phyloP scores from a whole-genome alignment of 2,888 invertebrate genomes.

The Biston betularia region DNA sequence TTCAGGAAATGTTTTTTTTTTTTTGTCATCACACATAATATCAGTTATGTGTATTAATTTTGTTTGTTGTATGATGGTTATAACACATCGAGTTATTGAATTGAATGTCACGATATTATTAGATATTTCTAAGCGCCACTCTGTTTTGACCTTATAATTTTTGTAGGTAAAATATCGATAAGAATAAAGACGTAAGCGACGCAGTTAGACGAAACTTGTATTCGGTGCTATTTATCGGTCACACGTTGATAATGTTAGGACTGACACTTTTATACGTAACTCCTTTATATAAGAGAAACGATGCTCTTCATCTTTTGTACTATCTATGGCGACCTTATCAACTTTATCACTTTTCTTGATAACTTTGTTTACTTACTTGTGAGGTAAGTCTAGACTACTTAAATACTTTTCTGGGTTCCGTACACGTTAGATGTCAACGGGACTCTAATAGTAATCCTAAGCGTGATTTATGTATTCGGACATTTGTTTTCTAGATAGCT shows the following conservation, averaged over 20 bases:
- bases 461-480: too few relatives aligned
- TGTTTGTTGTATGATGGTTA: background rate
- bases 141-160: too few relatives aligned
- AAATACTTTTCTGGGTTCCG: background rate
- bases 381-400: slow-evolving; percentile 16
- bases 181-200: background rate
- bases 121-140: too few relatives aligned
- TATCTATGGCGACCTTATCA: slow-evolving; percentile 24
- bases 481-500: too few relatives aligned
- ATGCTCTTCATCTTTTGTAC: slow-evolving; percentile 4
- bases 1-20: background rate
- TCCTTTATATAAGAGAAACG: slow-evolving; percentile 4
- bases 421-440: too few relatives aligned
- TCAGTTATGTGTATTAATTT: background rate
- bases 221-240: slow-evolving; percentile 12
- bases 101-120: too few relatives aligned
- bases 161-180: background rate
- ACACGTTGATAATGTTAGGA: slow-evolving; percentile 11
- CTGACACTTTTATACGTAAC: slow-evolving; percentile 19
- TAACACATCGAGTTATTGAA: background rate
- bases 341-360: slow-evolving; percentile 14
- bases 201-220: background rate
- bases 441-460: too few relatives aligned
- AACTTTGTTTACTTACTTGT: slow-evolving; percentile 20
- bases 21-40: too few relatives aligned